phyloP scores from a whole-genome alignment of 1,140 invertebrate species.

The Musca domestica region DNA sequence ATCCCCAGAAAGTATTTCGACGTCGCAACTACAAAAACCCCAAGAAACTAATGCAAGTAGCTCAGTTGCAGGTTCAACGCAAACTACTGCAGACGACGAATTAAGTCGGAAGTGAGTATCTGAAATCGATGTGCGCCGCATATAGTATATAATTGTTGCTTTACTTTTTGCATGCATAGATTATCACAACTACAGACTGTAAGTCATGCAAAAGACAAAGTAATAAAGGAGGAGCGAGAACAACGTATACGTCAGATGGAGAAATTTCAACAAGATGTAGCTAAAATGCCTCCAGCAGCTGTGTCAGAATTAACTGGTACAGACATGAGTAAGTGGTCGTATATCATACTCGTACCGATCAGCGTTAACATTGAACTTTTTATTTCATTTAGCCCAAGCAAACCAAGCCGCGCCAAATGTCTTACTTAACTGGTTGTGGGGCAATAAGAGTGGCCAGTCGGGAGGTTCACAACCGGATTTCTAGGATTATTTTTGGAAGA shows the following conservation, averaged over 20 bases:
- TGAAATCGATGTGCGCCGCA: neutral
- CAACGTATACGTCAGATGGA: slow-evolving; percentile 72
- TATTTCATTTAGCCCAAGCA: slow-evolving; percentile 63
- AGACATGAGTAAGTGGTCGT: slow-evolving; percentile 57
- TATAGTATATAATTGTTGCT: neutral
- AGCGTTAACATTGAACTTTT: slow-evolving; percentile 43
- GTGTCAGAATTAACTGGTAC: slow-evolving; percentile 66
- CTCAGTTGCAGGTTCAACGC: slow-evolving; percentile 19
- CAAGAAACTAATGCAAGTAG: neutral
- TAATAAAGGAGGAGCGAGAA: slow-evolving; percentile 71
- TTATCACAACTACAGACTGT: slow-evolving; percentile 72
- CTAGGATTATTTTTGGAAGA: neutral
- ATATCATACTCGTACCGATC: neutral
- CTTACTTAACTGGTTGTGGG: slow-evolving; percentile 75
- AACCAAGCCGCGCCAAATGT: slow-evolving; percentile 74
- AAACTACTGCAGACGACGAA: slow-evolving; percentile 30
- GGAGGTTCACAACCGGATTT: neutral
- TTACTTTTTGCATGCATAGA: slow-evolving; percentile 42
- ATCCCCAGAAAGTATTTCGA: neutral
- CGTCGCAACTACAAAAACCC: neutral
- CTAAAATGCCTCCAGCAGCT: slow-evolving; percentile 66
- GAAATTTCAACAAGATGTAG: slow-evolving; percentile 67
- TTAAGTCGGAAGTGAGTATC: slow-evolving; percentile 45
- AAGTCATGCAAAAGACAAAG: slow-evolving; percentile 70
- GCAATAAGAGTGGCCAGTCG: slow-evolving; percentile 52